phyloP scores from a whole-genome alignment of 2,888 invertebrate species.

The Pecten maximus region DNA sequence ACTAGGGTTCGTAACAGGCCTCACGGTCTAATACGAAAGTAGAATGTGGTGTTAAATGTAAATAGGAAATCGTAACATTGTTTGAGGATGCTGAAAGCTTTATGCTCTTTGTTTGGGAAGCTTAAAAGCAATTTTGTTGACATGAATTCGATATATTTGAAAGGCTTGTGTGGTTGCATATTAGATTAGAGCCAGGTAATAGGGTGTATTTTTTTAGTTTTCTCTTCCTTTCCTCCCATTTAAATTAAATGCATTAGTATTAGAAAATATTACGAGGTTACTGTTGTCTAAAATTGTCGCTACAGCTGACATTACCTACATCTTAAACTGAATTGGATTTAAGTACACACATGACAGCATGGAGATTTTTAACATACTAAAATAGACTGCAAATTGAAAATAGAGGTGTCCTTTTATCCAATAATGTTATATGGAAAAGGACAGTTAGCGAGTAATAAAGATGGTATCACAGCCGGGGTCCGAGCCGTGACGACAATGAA shows the following conservation, averaged over 20 bases:
- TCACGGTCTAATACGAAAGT: not conserved
- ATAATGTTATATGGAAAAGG: not conserved
- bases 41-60: not conserved
- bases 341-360: not conserved
- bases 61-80: not conserved
- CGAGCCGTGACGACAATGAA: not conserved
- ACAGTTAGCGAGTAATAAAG: not conserved
- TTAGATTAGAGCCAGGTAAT: not conserved
- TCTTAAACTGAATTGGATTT: not conserved
- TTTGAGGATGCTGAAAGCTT: not conserved
- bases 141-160: not conserved
- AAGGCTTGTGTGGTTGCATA: not conserved
- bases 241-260: not conserved
- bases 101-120: not conserved
- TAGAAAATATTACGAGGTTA: not conserved
- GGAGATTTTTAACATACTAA: not conserved
- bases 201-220: not conserved
- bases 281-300: not conserved
- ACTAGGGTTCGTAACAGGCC: not conserved
- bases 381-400: not conserved
- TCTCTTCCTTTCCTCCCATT: not conserved
- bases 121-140: constrained; percentile 8
- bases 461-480: not conserved
- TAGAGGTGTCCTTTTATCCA: not conserved
- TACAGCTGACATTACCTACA: not conserved